Evolutionary conservation across 1,140 invertebrate species (phyloP).

Genomic region (Drosophila nigromelanica): DNA sequence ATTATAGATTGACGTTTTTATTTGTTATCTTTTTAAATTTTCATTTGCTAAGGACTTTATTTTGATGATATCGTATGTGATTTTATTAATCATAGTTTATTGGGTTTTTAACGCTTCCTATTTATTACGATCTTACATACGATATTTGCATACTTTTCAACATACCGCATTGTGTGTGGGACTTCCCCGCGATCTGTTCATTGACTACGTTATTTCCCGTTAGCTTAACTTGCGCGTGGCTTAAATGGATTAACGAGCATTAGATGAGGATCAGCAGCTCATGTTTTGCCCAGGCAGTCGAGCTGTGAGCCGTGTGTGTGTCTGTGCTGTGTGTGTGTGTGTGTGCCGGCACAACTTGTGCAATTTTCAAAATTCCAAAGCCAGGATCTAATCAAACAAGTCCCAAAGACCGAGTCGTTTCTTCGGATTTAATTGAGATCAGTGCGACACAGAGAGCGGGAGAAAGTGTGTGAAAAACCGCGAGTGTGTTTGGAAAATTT

Average conservation of each 20-base stretch:
- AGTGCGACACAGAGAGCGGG: constrained; percentile 29
- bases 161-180: constrained; percentile 50
- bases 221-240: constrained; percentile 73
- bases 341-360: constrained; percentile 58
- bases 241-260: constrained; percentile 71
- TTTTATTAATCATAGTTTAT: too few species aligned
- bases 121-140: constrained; percentile 8
- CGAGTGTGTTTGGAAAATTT: constrained; percentile 57
- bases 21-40: too few species aligned
- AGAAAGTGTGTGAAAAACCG: constrained; percentile 70
- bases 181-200: constrained; percentile 63
- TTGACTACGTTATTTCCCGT: constrained; percentile 79
- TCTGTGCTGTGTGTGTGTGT: too few species aligned
- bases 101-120: not conserved
- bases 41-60: not conserved
- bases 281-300: constrained; percentile 58
- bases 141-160: constrained; percentile 24
- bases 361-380: constrained; percentile 80
- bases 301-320: too few species aligned
- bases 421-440: constrained; percentile 78
- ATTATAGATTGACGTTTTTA: too few species aligned
- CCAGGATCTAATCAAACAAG: constrained; percentile 80
- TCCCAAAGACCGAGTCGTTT: constrained; percentile 31
- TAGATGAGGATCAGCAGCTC: constrained; percentile 62
- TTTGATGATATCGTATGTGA: too few species aligned